A percentile compares a stretch with the other conserved stretches of the same genome.
Evolutionary conservation across 2,113 vertebrate species (phyloP).

Genomic region (Oceanites oceanicus): DNA sequence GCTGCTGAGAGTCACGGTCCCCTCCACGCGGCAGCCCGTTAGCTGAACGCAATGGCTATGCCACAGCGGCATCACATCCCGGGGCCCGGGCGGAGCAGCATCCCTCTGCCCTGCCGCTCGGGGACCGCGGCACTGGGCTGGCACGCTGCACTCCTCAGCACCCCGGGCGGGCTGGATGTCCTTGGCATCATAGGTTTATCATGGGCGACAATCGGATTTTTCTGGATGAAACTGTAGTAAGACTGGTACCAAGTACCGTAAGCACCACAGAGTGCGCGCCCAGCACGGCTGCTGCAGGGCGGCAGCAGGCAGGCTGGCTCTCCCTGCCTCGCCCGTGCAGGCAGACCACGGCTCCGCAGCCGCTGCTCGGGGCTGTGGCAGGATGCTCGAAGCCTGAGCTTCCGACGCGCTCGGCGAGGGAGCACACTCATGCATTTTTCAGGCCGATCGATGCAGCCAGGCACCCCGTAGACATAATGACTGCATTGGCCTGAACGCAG

Average conservation of each 20-base stretch:
- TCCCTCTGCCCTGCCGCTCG: rapidly evolving
- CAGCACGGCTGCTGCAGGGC: neutral
- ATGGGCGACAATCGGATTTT: rapidly evolving
- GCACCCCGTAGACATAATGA: neutral
- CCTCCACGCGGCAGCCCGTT: neutral
- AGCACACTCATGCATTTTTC: neutral
- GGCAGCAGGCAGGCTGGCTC: neutral
- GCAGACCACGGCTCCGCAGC: neutral
- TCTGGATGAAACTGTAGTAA: neutral
- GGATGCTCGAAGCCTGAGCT: neutral
- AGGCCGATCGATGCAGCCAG: neutral
- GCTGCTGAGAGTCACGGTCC: neutral
- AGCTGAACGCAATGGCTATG: neutral
- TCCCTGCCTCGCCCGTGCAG: neutral
- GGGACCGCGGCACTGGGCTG: neutral
- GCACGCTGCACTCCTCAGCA: neutral
- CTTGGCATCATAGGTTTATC: rapidly evolving
- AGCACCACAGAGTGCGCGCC: rapidly evolving
- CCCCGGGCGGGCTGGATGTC: rapidly evolving
- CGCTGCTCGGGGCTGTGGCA: rapidly evolving
- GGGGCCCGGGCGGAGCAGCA: neutral
- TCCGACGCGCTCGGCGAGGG: neutral
- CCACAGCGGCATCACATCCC: rapidly evolving
- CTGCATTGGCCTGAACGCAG: neutral
- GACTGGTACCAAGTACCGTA: rapidly evolving